Conservation (phyloP, 2,113 vertebrate genomes). For the Aramus guarauna region DNA sequence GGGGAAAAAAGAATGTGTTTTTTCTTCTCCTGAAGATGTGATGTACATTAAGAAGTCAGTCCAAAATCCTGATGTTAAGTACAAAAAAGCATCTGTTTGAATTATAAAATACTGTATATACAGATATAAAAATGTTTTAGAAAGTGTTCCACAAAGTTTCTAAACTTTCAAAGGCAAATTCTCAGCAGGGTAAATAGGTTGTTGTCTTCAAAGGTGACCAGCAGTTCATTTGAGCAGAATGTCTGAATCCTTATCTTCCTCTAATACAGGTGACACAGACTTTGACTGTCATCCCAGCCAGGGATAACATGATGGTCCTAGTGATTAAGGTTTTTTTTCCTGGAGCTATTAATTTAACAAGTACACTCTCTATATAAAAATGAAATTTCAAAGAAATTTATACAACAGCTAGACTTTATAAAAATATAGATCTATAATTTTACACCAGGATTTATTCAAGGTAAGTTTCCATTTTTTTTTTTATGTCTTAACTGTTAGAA, state of each 20-base stretch:
- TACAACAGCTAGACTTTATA: slow-evolving; percentile 64
- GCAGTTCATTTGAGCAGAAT: neutral
- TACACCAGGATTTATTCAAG: slow-evolving; percentile 49
- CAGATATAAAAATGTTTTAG: slow-evolving; percentile 34
- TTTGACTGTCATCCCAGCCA: slow-evolving; percentile 11
- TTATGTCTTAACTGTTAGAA: neutral
- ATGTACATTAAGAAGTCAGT: slow-evolving; percentile 11
- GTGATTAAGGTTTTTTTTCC: neutral
- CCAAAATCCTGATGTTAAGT: slow-evolving; percentile 47
- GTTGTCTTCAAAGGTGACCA: neutral
- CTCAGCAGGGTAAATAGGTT: neutral
- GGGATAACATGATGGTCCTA: neutral
- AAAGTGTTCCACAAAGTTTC: slow-evolving; percentile 31
- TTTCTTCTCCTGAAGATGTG: slow-evolving; percentile 1
- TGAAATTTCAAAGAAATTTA: slow-evolving; percentile 40
- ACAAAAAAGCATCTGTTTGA: slow-evolving; percentile 46
- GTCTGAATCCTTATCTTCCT: slow-evolving; percentile 1
- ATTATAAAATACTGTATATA: slow-evolving; percentile 58
- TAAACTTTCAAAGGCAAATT: slow-evolving; percentile 1
- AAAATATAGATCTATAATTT: slow-evolving; percentile 63
- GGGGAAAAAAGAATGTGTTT: neutral
- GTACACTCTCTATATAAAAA: slow-evolving; percentile 40
- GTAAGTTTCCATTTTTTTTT: neutral
- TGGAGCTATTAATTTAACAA: slow-evolving; percentile 57
- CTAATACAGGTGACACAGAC: neutral